Base-by-base conservation (phyloP, 2,113 vertebrate genomes). In the Panurus biarmicus region DNA sequence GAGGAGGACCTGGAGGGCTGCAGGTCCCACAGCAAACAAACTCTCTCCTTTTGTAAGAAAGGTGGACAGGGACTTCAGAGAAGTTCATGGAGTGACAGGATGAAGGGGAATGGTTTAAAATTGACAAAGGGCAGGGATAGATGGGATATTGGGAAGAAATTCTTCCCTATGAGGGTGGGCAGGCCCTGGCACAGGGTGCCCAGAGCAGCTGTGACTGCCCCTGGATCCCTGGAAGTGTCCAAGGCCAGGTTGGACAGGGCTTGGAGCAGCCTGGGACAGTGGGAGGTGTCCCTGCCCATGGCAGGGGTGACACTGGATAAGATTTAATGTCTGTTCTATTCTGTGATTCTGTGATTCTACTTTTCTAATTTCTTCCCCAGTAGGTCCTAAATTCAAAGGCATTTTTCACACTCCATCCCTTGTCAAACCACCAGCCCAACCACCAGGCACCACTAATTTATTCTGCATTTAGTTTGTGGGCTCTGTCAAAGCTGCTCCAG, bases 141-240 rank as follows among this genome's bases (percentile, higher is more conserved):
- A 28, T 75, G 29, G 25, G 14, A 8, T 16, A 19, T 6, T 42
- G 12, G 40, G 54, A 23, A 48, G 14, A 2, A 76, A 69, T 28
- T 11, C 0, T 62, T 33, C 47, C 10, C 40, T 82, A 8, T 9
- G 8, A 62, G 10, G 5, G 6, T 62, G n/a, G 2, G 0, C 0
- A 69, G 67, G 8, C 33, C 44, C 36, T 58, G 66, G 66, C 50
- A 57, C n/a, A 75, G 54, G 33, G 3, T 69, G n/a, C 29, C 29
- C 87, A 69, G 54, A 69, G 62, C 0, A 82, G 54, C 29, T 82
- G 70, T 8, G 78, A 47, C 62, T 69, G 54, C n/a, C 40, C 45
- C 77, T 85, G 70, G 35, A 75, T 67, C 70, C 70, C 54, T 75
- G 87, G 40, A 0, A 48, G 40, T 61, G 70, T 0, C 70, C 60